Conservation (phyloP, 2,888 invertebrate genomes). For the Drosophila cognata region DNA sequence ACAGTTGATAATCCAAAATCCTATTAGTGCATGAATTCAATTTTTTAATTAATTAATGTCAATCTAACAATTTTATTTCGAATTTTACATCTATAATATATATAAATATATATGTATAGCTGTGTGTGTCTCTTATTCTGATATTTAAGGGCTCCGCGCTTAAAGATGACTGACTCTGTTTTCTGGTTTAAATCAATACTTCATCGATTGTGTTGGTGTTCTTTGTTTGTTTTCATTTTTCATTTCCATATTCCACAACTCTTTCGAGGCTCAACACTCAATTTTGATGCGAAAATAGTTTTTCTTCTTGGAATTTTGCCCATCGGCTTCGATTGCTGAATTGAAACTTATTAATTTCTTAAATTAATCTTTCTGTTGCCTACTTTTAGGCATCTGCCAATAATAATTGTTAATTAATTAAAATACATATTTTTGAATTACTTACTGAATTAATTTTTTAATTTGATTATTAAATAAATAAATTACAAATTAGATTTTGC, state of each 20-base stretch:
- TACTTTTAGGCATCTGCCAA: background rate
- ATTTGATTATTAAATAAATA: background rate
- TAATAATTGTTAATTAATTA: background rate
- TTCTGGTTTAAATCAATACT: background rate
- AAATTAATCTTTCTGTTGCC: background rate
- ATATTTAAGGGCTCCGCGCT: background rate
- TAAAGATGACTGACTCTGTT: background rate
- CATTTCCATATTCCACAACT: background rate
- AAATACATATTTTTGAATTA: background rate
- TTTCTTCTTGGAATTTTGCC: background rate
- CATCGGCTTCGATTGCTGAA: background rate
- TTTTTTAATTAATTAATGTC: slow-evolving; percentile 9
- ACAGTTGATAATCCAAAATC: slow-evolving; percentile 37
- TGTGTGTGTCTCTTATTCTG: background rate
- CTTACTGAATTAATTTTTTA: background rate
- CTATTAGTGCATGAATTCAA: slow-evolving; percentile 27
- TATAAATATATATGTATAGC: background rate
- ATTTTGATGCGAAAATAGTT: background rate
- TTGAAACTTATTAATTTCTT: background rate
- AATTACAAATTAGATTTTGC: background rate
- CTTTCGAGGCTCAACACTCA: background rate
- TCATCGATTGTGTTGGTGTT: background rate
- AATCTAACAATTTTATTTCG: background rate
- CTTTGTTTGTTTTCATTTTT: background rate
- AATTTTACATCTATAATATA: background rate